These are phyloP conservation scores for Limulus polyphemus DNA, from an alignment of 2,888 invertebrate genomes.

Conservation along the genomic window DNA sequence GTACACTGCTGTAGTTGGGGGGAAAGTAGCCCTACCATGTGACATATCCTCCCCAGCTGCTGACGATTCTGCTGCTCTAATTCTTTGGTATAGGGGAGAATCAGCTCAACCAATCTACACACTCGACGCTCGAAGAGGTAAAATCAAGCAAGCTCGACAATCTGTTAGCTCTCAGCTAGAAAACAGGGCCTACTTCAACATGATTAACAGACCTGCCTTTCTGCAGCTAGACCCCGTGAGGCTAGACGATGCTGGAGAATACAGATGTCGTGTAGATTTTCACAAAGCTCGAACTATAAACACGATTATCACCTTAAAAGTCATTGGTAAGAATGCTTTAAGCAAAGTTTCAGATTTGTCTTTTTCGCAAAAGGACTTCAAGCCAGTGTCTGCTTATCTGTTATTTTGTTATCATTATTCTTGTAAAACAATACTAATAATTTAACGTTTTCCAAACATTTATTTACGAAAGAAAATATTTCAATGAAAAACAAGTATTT, in stretches of 20 bases:
- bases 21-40: constrained; percentile 26
- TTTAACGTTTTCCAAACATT: no score
- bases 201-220: constrained; percentile 25
- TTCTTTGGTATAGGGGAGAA: constrained; percentile 78
- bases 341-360: no score
- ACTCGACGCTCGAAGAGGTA: constrained; percentile 23
- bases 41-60: constrained; percentile 24
- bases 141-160: constrained; percentile 23
- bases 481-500: no score
- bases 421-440: no score
- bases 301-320: constrained; percentile 67
- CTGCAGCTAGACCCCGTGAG: constrained; percentile 24
- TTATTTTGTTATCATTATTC: no score
- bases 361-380: no score
- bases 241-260: constrained; percentile 58
- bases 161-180: constrained; percentile 19
- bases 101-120: constrained; percentile 71
- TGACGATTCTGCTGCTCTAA: constrained; percentile 40
- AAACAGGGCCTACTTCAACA: constrained; percentile 25
- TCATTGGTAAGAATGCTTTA: constrained; percentile 51
- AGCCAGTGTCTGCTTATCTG: no score
- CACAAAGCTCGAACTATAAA: constrained; percentile 53
- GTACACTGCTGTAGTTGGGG: constrained; percentile 25
- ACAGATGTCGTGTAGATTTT: constrained; percentile 58
- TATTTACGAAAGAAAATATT: no score